phyloP scores from a whole-genome alignment of 1,140 invertebrate genomes.

The Drosophila pseudoobscura region DNA sequence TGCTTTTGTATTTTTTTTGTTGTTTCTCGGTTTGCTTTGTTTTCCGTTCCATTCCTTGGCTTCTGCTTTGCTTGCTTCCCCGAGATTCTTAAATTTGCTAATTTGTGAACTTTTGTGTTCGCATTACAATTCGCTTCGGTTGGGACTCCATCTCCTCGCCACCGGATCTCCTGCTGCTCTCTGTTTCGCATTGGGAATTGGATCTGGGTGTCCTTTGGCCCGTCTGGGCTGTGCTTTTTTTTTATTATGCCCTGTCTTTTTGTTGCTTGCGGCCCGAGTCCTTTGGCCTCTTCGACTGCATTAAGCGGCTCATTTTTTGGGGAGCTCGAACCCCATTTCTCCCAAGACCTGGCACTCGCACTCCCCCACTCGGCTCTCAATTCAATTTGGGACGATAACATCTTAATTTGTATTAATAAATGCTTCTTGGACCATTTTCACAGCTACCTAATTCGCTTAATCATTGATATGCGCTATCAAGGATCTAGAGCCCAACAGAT shows the following conservation, averaged over 20 bases:
- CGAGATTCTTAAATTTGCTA: slow-evolving; percentile 77
- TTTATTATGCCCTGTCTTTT: slow-evolving; percentile 1
- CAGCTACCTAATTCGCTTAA: slow-evolving; percentile 41
- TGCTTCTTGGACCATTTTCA: slow-evolving; percentile 53
- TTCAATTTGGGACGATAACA: slow-evolving; percentile 78
- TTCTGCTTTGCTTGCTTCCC: slow-evolving; percentile 34
- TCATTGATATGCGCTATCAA: slow-evolving; percentile 23
- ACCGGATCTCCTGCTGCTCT: neutral
- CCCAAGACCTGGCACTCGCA: too few species aligned
- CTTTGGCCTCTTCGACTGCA: slow-evolving; percentile 52
- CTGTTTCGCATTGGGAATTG: slow-evolving; percentile 57
- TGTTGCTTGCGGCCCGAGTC: slow-evolving; percentile 10
- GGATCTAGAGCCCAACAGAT: too few species aligned
- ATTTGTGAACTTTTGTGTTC: slow-evolving; percentile 79
- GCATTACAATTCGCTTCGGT: slow-evolving; percentile 68
- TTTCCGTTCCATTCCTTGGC: slow-evolving; percentile 3
- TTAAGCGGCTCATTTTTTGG: slow-evolving; percentile 68
- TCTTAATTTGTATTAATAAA: slow-evolving; percentile 80
- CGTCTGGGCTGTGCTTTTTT: slow-evolving; percentile 12
- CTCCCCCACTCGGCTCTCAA: slow-evolving; percentile 21
- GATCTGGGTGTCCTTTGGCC: slow-evolving; percentile 34
- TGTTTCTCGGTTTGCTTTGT: neutral
- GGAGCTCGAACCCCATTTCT: neutral
- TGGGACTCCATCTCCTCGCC: too few species aligned
- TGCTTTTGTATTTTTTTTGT: slow-evolving; percentile 28